Conservation (phyloP, 2,113 vertebrate genomes). For the Coturnix japonica region DNA sequence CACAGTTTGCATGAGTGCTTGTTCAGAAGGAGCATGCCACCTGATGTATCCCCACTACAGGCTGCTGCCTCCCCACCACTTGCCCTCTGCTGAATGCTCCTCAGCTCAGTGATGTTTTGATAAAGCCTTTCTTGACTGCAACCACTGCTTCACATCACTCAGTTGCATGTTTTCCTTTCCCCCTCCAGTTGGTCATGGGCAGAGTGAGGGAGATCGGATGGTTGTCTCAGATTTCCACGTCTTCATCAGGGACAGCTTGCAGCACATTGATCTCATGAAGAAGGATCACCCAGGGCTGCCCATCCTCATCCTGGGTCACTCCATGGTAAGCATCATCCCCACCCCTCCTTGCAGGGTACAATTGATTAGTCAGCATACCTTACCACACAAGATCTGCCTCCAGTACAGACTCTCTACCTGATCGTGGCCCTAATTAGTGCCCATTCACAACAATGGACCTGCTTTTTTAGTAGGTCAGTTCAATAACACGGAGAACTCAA, state of each 20-base stretch:
- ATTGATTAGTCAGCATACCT: not conserved
- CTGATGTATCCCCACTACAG: not conserved
- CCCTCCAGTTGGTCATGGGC: conserved; percentile 91
- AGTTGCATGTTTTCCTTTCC: not conserved
- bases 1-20: not conserved
- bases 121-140: not conserved
- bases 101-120: not conserved
- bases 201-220: conserved; percentile 95
- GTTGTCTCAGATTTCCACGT: conserved; percentile 91
- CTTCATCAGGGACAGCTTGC: conserved; percentile 90
- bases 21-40: not conserved
- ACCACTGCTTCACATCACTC: not conserved
- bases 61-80: not conserved
- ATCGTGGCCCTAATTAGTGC: not conserved
- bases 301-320: conserved; percentile 92
- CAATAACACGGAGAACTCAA: not conserved
- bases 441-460: not conserved
- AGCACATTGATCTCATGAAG: conserved; percentile 90
- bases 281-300: conserved; percentile 85
- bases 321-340: conserved; percentile 85
- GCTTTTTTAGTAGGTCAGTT: not conserved
- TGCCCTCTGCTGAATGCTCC: not conserved
- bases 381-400: not conserved
- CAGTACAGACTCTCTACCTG: not conserved
- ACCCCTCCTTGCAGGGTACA: not conserved